Conservation (phyloP, 2,797 vertebrate species). For the Bradypus variegatus region DNA sequence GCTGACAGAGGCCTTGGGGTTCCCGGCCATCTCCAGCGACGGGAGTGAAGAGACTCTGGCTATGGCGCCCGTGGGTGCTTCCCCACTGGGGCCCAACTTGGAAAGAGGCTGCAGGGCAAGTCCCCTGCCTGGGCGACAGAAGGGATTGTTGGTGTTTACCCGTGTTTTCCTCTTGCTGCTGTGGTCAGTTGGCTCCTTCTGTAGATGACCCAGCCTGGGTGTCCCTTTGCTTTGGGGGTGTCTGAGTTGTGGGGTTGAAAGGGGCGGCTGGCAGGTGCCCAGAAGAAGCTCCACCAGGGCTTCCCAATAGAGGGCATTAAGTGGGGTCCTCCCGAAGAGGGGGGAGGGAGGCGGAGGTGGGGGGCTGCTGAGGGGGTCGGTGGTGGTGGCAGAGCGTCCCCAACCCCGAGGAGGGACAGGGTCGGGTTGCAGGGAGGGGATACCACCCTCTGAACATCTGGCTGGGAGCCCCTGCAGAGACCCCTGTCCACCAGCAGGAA, state of each 20-base stretch:
- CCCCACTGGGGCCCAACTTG: neutral
- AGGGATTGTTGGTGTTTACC: neutral
- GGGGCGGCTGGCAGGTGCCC: neutral
- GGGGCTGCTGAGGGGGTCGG: accelerated
- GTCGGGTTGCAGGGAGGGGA: neutral
- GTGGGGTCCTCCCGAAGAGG: neutral
- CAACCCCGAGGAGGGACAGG: neutral
- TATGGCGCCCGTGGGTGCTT: accelerated
- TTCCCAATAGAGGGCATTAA: neutral
- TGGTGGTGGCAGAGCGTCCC: neutral
- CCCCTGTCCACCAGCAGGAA: neutral
- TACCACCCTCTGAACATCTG: no score
- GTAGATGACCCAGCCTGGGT: neutral
- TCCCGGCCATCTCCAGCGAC: neutral
- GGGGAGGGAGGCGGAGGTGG: neutral
- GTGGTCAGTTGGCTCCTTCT: neutral
- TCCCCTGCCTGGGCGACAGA: neutral
- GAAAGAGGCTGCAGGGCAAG: accelerated
- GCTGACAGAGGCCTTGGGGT: neutral
- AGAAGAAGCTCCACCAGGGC: neutral
- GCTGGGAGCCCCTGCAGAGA: neutral
- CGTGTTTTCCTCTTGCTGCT: neutral
- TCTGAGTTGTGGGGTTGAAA: neutral
- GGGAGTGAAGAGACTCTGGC: neutral
- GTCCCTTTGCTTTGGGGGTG: neutral